phyloP scores from a whole-genome alignment of 2,113 vertebrate genomes.

The Gobio gobio region DNA sequence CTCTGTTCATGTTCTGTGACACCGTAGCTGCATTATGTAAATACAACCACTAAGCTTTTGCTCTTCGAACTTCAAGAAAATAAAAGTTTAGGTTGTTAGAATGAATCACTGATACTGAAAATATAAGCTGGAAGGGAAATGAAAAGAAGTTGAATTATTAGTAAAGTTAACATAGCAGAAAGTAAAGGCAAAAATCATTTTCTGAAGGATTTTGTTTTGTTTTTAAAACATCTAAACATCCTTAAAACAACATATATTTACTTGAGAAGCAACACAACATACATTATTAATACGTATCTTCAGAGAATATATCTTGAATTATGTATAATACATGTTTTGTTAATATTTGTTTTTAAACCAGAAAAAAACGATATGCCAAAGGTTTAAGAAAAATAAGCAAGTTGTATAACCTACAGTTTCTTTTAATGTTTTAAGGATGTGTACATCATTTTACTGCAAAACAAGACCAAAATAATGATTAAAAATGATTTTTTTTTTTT shows the following conservation, averaged over 20 bases:
- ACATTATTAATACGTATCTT: not conserved
- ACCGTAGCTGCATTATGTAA: not conserved
- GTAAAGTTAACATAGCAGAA: not conserved
- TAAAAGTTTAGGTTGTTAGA: not conserved
- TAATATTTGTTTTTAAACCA: not conserved
- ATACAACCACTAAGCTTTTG: constrained; percentile 6
- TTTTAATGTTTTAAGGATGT: constrained; percentile 20
- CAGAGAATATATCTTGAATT: not conserved
- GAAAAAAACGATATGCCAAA: not conserved
- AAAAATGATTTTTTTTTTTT: not conserved
- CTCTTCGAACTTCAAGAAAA: not conserved
- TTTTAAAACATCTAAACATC: constrained; percentile 9
- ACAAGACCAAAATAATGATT: not conserved
- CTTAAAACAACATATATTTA: not conserved
- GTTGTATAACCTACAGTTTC: not conserved
- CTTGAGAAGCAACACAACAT: too few species aligned
- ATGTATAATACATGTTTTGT: not conserved
- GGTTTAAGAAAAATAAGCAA: not conserved
- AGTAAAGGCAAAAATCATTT: not conserved
- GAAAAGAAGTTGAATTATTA: not conserved
- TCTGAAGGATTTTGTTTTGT: not conserved
- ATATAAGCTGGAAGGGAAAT: not conserved
- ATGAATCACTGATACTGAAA: constrained; percentile 19
- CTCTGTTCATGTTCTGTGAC: not conserved
- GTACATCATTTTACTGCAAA: not conserved